A percentile compares a stretch with the other conserved stretches of the same genome.
Evolutionary conservation across 2,888 invertebrate genomes (phyloP).

Genomic region (Trichopoda pennipes): DNA sequence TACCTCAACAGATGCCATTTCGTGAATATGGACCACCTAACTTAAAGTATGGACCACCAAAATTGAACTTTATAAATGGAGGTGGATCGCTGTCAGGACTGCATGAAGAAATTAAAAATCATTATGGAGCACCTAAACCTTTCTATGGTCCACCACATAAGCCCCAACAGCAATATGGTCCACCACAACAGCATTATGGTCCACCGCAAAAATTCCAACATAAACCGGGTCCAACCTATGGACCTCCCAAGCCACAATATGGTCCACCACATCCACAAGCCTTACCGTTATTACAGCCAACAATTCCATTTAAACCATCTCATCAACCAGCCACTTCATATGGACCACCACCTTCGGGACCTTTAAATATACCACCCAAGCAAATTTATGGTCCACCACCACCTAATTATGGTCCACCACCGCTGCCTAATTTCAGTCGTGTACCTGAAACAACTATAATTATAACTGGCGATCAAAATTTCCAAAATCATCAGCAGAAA

Average conservation of each 20-base stretch:
- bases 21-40: constrained; percentile 79
- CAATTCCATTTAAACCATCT: constrained; percentile 73
- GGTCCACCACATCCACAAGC: constrained; percentile 79
- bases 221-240: constrained; percentile 76
- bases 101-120: constrained; percentile 79
- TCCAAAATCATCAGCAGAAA: constrained; percentile 76
- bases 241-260: constrained; percentile 79
- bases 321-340: constrained; percentile 76
- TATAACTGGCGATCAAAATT: constrained; percentile 46
- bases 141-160: constrained; percentile 81
- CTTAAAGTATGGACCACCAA: constrained; percentile 82
- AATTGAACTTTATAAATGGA: constrained; percentile 80
- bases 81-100: constrained; percentile 76
- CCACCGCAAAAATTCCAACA: constrained; percentile 62
- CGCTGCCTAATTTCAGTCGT: constrained; percentile 73
- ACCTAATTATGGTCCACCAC: constrained; percentile 79
- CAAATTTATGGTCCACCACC: constrained; percentile 80
- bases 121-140: constrained; percentile 79
- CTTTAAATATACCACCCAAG: constrained; percentile 77
- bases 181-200: constrained; percentile 79
- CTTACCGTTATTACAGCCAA: constrained; percentile 77
- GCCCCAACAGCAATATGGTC: constrained; percentile 73
- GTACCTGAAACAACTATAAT: constrained; percentile 75
- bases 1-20: constrained; percentile 78
- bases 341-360: constrained; percentile 77